These are phyloP conservation scores for Plebejus melissa DNA, from an alignment of 2,888 invertebrate species.

Conservation along the genomic window DNA sequence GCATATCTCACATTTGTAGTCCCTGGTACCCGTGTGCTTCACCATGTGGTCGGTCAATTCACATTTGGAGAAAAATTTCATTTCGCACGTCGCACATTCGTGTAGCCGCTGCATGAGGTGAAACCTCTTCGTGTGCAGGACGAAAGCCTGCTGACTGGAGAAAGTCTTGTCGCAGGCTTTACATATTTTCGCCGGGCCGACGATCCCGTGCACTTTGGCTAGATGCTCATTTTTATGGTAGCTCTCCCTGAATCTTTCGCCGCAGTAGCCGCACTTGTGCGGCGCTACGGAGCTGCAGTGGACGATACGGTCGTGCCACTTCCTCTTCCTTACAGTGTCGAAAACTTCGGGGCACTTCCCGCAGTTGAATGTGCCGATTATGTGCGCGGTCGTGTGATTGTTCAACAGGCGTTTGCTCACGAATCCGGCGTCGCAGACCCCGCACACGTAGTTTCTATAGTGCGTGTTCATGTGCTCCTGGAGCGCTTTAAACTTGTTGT, in stretches of 20 bases:
- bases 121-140: slow-evolving; percentile 47
- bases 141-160: slow-evolving; percentile 40
- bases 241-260: slow-evolving; percentile 45
- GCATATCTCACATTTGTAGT: slow-evolving; percentile 57
- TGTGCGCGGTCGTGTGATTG: slow-evolving; percentile 41
- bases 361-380: slow-evolving; percentile 42
- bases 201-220: slow-evolving; percentile 45
- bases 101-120: slow-evolving; percentile 58
- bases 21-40: slow-evolving; percentile 59
- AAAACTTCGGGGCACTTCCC: slow-evolving; percentile 42
- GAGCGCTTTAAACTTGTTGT: slow-evolving; percentile 47
- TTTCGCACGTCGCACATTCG: slow-evolving; percentile 59
- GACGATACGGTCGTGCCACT: slow-evolving; percentile 41
- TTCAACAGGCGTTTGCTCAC: slow-evolving; percentile 40
- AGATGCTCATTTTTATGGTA: slow-evolving; percentile 48
- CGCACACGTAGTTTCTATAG: slow-evolving; percentile 51
- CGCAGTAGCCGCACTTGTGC: slow-evolving; percentile 49
- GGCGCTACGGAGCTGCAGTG: slow-evolving; percentile 38
- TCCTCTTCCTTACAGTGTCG: slow-evolving; percentile 41
- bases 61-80: slow-evolving; percentile 45
- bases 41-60: slow-evolving; percentile 48
- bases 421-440: slow-evolving; percentile 49
- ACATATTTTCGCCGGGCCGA: slow-evolving; percentile 43
- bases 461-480: slow-evolving; percentile 54
- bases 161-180: slow-evolving; percentile 48